Conservation (phyloP, 2,113 vertebrate genomes). For the Neodon shergylaensis region DNA sequence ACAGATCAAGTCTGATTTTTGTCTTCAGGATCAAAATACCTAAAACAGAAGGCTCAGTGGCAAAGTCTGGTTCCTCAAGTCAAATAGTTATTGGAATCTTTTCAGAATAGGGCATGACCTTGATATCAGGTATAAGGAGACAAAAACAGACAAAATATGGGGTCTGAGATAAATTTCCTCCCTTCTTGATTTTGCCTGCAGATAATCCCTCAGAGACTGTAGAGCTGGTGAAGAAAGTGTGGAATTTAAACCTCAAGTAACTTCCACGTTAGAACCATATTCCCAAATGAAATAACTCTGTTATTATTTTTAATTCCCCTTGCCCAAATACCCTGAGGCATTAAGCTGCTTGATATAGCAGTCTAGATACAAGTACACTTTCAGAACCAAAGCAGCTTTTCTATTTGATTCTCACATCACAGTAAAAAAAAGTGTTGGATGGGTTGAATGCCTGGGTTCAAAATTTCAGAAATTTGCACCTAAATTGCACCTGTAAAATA, state of each 20-base stretch:
- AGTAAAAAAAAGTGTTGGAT: conserved; percentile 52
- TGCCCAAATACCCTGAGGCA: conserved; percentile 65
- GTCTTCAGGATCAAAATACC: not conserved
- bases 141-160: conserved; percentile 5
- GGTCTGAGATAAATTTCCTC: conserved; percentile 43
- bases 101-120: conserved; percentile 36
- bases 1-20: conserved; percentile 6
- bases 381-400: conserved; percentile 61
- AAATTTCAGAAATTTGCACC: conserved; percentile 79
- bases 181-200: conserved; percentile 36
- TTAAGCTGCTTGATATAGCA: conserved; percentile 58
- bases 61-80: not conserved
- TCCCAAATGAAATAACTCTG: conserved; percentile 73
- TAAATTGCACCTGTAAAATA: conserved; percentile 81
- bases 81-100: conserved; percentile 31
- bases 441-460: conserved; percentile 66
- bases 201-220: not conserved
- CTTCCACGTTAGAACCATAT: conserved; percentile 68
- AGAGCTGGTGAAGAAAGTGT: conserved; percentile 51
- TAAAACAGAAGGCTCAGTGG: not conserved
- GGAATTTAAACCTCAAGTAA: conserved; percentile 70
- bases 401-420: conserved; percentile 62
- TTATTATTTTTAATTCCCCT: conserved; percentile 77
- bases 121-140: not conserved
- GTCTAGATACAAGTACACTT: conserved; percentile 44